phyloP scores from a whole-genome alignment of 2,113 vertebrate genomes.

The Carollia perspicillata region DNA sequence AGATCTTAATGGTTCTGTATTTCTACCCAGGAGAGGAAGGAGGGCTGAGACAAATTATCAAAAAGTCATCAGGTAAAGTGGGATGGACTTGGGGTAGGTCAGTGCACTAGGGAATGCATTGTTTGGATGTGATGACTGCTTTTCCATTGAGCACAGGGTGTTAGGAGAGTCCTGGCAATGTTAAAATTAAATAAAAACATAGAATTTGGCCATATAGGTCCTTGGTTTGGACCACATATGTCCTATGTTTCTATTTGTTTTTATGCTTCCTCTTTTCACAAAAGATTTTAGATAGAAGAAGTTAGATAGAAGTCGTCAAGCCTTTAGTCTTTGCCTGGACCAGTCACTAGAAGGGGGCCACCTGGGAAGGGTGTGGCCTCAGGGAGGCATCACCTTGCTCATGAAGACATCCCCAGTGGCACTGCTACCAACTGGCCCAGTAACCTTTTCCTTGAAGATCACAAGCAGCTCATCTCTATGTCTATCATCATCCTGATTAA shows the following conservation, averaged over 20 bases:
- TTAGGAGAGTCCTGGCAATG: background rate
- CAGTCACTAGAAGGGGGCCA: background rate
- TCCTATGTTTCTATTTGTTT: no score
- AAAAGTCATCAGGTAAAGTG: background rate
- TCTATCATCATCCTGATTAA: background rate
- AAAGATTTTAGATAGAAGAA: background rate
- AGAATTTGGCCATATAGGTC: no score
- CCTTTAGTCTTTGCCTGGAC: background rate
- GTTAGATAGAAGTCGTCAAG: background rate
- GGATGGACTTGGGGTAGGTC: background rate
- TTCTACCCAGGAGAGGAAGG: background rate
- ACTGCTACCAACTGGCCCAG: fast-evolving
- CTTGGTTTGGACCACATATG: no score
- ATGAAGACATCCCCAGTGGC: background rate
- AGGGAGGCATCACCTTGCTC: no score
- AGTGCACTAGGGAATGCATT: background rate
- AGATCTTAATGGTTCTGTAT: background rate
- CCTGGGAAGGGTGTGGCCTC: background rate
- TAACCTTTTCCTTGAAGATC: background rate
- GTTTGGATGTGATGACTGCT: background rate
- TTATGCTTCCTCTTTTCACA: background rate
- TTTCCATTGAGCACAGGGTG: background rate
- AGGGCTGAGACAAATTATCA: background rate
- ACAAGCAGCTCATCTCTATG: background rate
- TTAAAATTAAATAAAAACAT: background rate